A percentile compares a stretch with the other conserved stretches of the same genome.
These are phyloP conservation scores for Carabus problematicus DNA, from an alignment of 2,888 invertebrate genomes.

Conservation along the genomic window DNA sequence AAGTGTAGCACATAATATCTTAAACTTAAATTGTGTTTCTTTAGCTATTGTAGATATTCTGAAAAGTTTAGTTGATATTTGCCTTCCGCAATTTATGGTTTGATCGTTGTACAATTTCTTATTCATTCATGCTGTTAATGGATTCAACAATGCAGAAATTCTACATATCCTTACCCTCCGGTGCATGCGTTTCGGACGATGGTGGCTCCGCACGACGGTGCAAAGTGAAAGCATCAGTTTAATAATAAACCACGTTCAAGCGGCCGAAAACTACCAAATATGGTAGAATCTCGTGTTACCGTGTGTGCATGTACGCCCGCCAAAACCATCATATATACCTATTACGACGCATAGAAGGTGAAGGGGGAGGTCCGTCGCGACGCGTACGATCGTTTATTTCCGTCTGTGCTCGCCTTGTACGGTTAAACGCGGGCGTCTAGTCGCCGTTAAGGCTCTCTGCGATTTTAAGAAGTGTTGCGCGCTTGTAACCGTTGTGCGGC, in stretches of 20 bases:
- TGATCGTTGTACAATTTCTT: no score
- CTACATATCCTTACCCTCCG: no score
- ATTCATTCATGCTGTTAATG: no score
- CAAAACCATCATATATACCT: slow-evolving; percentile 15
- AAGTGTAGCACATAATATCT: no score
- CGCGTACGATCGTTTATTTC: slow-evolving; percentile 54
- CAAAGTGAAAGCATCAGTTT: slow-evolving; percentile 11
- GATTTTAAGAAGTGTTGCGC: slow-evolving; percentile 43
- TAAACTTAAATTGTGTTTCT: no score
- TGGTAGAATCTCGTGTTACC: slow-evolving; percentile 74
- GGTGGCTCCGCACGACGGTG: no score
- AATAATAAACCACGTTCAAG: slow-evolving; percentile 26
- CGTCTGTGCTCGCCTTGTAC: slow-evolving; percentile 55
- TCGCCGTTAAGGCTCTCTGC: slow-evolving; percentile 45
- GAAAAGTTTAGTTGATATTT: no score
- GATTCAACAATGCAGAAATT: no score
- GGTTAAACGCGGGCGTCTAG: slow-evolving; percentile 48
- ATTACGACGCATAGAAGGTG: slow-evolving; percentile 10
- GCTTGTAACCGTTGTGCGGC: background rate
- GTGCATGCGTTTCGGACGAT: no score
- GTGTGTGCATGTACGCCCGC: slow-evolving; percentile 17
- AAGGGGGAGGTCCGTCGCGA: slow-evolving; percentile 53
- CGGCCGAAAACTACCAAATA: slow-evolving; percentile 64
- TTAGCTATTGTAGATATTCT: no score
- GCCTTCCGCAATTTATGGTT: no score